Base-by-base conservation (phyloP, 2,797 vertebrate species). In the Tapera naevia region DNA sequence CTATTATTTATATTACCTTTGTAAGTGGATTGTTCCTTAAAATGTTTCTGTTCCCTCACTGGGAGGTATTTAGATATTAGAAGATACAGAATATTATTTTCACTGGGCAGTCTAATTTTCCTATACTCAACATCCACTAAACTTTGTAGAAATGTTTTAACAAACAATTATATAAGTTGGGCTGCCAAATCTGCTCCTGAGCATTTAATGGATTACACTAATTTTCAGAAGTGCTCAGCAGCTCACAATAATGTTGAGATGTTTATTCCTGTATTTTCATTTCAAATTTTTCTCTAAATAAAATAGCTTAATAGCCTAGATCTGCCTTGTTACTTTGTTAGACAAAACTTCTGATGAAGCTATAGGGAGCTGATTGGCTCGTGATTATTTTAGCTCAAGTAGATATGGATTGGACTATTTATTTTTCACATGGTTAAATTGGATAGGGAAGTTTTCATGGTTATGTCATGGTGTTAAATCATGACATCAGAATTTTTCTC, bases 31-130 rank as follows among this genome's bases (percentile, higher is more conserved):
- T 92, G 43, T 35, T 86, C 33, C 33, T 82, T 75, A 70, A 72
- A 86, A 71, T 91, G 93, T 93, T 91, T 92, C 41, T 93, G 33
- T 57, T 93, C 54, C 32, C 60, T 91, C 57, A 65, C 18, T 86
- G n/a, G 30, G 69, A 83, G 24, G 9, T 15, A 74, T 72, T 78
- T 92, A 67, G 32, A 50, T 61, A 79, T 23, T 66, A 51, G 25
- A 86, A 50, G 16, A 80, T 35, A 80, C 9, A 25, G 54, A 92
- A 69, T 84, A 64, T 58, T 89, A 80, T 94, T 92, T 95, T 92
- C 85, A 89, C 41, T 35, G 67, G 37, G 21, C 69, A 89, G 88
- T 92, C 72, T 89, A 76, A 86, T 96, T 96, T 87, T 80, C 69
- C 50, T 51, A 3, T 71, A 65, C 89, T 82, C 64, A 17, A 16